Conservation (phyloP, 2,888 invertebrate species). For the Coelinius sp. region DNA sequence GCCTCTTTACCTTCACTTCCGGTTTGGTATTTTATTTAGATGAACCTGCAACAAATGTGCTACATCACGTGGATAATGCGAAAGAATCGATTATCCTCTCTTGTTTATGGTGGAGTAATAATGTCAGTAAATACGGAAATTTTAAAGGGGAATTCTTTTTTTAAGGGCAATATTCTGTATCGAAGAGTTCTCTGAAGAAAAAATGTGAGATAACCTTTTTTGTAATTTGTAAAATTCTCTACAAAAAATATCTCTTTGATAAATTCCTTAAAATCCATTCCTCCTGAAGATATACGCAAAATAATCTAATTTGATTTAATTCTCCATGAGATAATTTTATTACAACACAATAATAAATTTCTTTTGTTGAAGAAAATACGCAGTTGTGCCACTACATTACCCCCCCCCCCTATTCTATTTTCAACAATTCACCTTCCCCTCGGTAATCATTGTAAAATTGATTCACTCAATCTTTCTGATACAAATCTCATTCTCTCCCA, state of each 20-base stretch:
- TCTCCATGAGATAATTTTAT: too few relatives aligned
- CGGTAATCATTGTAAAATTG: neutral
- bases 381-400: neutral
- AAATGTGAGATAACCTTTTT: too few relatives aligned
- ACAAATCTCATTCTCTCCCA: slow-evolving; percentile 18
- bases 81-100: slow-evolving; percentile 6
- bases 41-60: neutral
- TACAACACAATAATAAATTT: neutral
- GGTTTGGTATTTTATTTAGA: slow-evolving; percentile 5
- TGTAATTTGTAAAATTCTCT: too few relatives aligned
- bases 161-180: neutral
- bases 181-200: neutral
- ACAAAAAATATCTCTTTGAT: too few relatives aligned
- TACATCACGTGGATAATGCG: neutral
- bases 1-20: neutral
- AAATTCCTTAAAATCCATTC: too few relatives aligned
- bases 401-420: neutral
- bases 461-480: slow-evolving; percentile 14
- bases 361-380: neutral
- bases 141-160: neutral
- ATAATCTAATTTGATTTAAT: too few relatives aligned
- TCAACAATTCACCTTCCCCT: neutral
- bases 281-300: too few relatives aligned
- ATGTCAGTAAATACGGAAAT: slow-evolving; percentile 1
- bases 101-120: neutral